Base-by-base conservation (phyloP, 1,140 invertebrate genomes). In the Drosophila dunni region DNA sequence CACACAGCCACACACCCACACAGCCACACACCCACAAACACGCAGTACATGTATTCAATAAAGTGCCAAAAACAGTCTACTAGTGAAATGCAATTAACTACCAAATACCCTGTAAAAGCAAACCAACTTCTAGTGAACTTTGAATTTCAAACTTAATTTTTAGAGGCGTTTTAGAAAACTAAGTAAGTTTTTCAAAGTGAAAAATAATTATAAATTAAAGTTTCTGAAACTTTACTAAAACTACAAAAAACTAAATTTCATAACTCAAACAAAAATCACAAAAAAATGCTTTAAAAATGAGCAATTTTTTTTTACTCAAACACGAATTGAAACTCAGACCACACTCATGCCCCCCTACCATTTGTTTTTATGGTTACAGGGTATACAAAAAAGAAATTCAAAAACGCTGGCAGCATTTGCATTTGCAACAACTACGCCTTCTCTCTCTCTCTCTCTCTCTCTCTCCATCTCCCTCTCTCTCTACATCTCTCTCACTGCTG, bases 391-490 rank as follows among this genome's bases (percentile, higher is more conserved):
- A 29, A 29, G 24, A 3, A 29, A 29, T 29, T 29, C 24, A 24
- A 66, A 50, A 71, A 65, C 34, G n/a, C 46, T 50, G 45, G 3
- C 62, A 38, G 15, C 44, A 50, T 65, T 71, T 54, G 46, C 38
- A 53, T 66, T 29, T 64, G 68, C 60, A 65, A 57, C 50, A 64
- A 34, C 34, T 2, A 40, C 42, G 61, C 33, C 36, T 15, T 6
- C 13, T 44, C 24, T 46, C 42, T 29, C 38, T 15, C 51, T 24
- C 24, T n/a, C 38, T 61, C 29, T 33, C 15, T 20, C n/a, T 15
- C 17, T 48, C 4, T n/a, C 20, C 9, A 44, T 20, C 10, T 51
- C 11, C 61, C 20, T 45, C 2, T 29, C 20, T 51, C 10, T 57
- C 10, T 24, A 7, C 24, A 1, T 1, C 17, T 29, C 24, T 3